Conservation (phyloP, 2,888 invertebrate species). For the Leucophora obtusa region DNA sequence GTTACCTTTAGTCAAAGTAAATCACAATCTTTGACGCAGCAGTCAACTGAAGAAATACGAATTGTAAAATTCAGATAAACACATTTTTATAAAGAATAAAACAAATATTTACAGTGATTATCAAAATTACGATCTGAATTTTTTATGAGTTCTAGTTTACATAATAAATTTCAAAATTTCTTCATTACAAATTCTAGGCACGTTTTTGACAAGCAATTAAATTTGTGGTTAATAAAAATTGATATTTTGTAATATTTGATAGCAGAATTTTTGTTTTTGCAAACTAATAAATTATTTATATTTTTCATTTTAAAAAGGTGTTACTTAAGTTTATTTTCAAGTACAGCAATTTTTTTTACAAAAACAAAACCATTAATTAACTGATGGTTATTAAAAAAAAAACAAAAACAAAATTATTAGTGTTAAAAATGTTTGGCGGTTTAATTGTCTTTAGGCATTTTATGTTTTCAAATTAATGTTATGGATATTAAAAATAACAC, state of each 20-base stretch:
- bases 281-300: constrained; percentile 27
- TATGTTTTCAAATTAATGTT: constrained; percentile 22
- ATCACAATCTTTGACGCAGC: not conserved
- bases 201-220: constrained; percentile 28
- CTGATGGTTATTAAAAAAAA: not conserved
- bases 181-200: constrained; percentile 6
- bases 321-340: constrained; percentile 29
- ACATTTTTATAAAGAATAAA: not conserved
- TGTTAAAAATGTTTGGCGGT: constrained; percentile 3
- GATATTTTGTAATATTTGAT: constrained; percentile 12
- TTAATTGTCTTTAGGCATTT: constrained; percentile 11
- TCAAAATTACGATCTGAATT: not conserved
- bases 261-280: constrained; percentile 12
- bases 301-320: constrained; percentile 7
- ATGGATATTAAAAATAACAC: not conserved
- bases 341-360: not conserved
- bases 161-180: not conserved
- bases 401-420: not conserved
- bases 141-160: not conserved
- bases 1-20: not conserved
- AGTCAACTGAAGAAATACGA: not conserved
- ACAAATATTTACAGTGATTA: not conserved
- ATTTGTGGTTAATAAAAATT: constrained; percentile 5
- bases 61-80: not conserved
- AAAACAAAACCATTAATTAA: constrained; percentile 3